Conservation (phyloP, 2,113 vertebrate species). For the Psilopsiagon aymara region DNA sequence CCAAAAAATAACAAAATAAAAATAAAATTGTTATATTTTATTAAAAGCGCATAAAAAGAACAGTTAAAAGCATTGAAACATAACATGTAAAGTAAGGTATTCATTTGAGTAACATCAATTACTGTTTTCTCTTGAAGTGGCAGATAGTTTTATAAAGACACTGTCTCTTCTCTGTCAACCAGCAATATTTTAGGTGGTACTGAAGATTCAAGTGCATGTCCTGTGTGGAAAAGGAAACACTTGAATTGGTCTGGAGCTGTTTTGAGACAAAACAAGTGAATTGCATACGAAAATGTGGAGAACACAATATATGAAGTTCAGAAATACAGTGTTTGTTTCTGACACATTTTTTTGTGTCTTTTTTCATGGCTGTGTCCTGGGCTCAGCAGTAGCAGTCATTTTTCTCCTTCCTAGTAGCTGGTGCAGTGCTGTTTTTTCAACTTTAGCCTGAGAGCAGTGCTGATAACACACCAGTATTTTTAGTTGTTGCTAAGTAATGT, state of each 20-base stretch:
- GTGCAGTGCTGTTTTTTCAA: background rate
- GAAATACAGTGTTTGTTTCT: background rate
- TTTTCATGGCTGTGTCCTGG: background rate
- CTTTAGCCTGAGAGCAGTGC: background rate
- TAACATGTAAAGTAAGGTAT: background rate
- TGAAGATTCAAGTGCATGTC: background rate
- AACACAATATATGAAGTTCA: background rate
- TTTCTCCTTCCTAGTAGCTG: background rate
- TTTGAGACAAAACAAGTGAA: background rate
- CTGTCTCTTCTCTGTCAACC: accelerated
- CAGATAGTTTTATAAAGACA: background rate
- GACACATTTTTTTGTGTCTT: background rate
- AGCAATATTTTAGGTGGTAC: background rate
- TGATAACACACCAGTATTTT: background rate
- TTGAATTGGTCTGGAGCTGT: background rate
- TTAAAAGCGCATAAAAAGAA: background rate
- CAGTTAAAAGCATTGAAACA: background rate
- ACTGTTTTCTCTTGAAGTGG: background rate
- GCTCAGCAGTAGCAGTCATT: background rate
- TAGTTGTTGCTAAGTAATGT: background rate
- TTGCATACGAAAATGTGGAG: background rate
- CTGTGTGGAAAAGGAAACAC: background rate
- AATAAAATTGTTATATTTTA: background rate
- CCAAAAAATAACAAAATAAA: background rate
- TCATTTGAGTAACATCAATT: background rate